Percentiles rank a stretch among this genome's conserved stretches.
These are phyloP conservation scores for Meteorus sp. DNA, from an alignment of 1,140 invertebrate species.

Conservation along the genomic window DNA sequence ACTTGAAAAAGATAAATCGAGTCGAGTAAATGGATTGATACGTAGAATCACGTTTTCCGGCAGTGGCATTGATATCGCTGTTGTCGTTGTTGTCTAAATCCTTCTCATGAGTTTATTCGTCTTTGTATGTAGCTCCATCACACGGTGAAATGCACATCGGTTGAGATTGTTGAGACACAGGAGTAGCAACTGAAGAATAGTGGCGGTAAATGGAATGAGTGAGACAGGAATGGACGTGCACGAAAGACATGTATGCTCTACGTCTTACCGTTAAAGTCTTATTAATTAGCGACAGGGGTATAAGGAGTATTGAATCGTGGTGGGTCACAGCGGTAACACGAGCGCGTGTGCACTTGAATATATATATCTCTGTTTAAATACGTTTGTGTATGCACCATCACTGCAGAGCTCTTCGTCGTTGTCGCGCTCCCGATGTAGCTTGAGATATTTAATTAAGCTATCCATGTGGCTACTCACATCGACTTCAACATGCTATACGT, in stretches of 20 bases:
- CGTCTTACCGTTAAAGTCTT: constrained; percentile 36
- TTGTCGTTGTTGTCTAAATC: not conserved
- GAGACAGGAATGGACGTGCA: constrained; percentile 20
- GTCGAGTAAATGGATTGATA: constrained; percentile 1
- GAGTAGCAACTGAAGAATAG: constrained; percentile 5
- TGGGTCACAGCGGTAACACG: constrained; percentile 33
- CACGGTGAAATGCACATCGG: constrained; percentile 3
- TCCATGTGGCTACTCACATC: constrained; percentile 25
- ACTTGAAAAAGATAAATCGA: constrained; percentile 8
- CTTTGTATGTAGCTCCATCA: constrained; percentile 6
- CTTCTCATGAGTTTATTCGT: not conserved
- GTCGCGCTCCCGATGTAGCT: constrained; percentile 26
- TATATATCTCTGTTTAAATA: constrained; percentile 1
- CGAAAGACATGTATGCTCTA: constrained; percentile 26
- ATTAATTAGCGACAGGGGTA: constrained; percentile 35
- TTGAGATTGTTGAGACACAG: constrained; percentile 10
- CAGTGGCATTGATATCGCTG: constrained; percentile 6
- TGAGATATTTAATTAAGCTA: constrained; percentile 37
- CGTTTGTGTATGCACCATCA: too few species aligned
- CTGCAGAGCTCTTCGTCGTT: too few species aligned
- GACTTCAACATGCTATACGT: not conserved
- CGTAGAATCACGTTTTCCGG: not conserved
- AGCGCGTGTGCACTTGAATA: constrained; percentile 8
- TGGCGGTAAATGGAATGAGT: not conserved
- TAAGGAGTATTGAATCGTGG: constrained; percentile 16